Conservation (phyloP, 2,888 invertebrate genomes). For the Parasteatoda lunata region DNA sequence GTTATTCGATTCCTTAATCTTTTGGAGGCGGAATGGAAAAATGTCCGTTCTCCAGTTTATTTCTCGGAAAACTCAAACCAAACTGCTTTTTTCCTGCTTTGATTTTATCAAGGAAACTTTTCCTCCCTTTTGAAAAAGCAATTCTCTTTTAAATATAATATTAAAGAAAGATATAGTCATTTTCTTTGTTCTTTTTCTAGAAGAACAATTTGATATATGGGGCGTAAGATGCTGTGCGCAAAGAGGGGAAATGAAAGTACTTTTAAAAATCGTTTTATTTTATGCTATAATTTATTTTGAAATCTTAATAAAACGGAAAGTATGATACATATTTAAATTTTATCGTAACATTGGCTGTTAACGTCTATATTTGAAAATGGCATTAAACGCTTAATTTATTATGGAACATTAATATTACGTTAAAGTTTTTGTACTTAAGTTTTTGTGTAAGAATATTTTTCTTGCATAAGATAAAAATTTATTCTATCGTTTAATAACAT, state of each 20-base stretch:
- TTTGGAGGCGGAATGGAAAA: background rate
- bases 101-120: background rate
- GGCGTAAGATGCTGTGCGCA: background rate
- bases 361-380: too few relatives aligned
- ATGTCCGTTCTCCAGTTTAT: background rate
- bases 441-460: too few relatives aligned
- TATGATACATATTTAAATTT: too few relatives aligned
- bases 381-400: too few relatives aligned
- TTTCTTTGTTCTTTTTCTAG: background rate
- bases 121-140: background rate
- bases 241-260: background rate
- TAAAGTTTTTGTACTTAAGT: too few relatives aligned
- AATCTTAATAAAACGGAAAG: constrained; percentile 27
- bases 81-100: background rate
- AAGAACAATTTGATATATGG: background rate
- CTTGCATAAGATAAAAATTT: too few relatives aligned
- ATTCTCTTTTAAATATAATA: background rate
- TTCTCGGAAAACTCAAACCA: background rate
- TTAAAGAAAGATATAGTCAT: background rate
- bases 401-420: too few relatives aligned
- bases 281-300: constrained; percentile 29
- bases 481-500: too few relatives aligned
- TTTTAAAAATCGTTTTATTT: background rate
- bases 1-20: too few relatives aligned
- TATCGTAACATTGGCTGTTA: too few relatives aligned